phyloP scores from a whole-genome alignment of 2,888 invertebrate genomes.

The Chrysotoxum bicinctum region DNA sequence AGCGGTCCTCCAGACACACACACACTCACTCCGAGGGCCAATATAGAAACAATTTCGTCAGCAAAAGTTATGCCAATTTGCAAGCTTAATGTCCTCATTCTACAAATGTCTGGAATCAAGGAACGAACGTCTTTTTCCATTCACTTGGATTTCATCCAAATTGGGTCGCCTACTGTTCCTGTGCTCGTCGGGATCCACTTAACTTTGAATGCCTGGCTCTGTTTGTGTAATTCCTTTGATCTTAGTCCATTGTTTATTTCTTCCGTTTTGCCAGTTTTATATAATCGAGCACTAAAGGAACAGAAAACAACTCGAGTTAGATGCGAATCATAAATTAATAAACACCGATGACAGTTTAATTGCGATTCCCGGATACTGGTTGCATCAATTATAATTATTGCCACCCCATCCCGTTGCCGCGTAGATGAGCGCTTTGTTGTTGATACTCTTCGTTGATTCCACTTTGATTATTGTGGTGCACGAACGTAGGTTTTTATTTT shows the following conservation, averaged over 20 bases:
- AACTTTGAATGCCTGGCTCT: neutral
- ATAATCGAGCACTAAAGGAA: neutral
- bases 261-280: constrained; percentile 18
- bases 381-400: constrained; percentile 1
- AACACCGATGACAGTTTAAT: constrained; percentile 63
- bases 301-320: constrained; percentile 19
- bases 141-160: constrained; percentile 58
- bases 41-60: constrained; percentile 32
- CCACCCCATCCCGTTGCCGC: neutral
- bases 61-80: constrained; percentile 39
- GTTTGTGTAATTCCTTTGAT: constrained; percentile 42
- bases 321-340: constrained; percentile 59
- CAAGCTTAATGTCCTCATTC: constrained; percentile 17
- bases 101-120: constrained; percentile 40
- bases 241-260: constrained; percentile 48
- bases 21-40: neutral
- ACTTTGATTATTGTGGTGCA: constrained; percentile 42
- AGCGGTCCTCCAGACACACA: neutral
- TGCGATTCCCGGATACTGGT: constrained; percentile 45
- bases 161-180: constrained; percentile 32
- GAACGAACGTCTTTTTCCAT: constrained; percentile 14
- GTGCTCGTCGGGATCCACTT: constrained; percentile 10
- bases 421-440: constrained; percentile 1
- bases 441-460: constrained; percentile 23
- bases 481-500: constrained; percentile 6